Evolutionary conservation across 2,797 vertebrate species (phyloP).

Genomic region (Oreochromis mossambicus): DNA sequence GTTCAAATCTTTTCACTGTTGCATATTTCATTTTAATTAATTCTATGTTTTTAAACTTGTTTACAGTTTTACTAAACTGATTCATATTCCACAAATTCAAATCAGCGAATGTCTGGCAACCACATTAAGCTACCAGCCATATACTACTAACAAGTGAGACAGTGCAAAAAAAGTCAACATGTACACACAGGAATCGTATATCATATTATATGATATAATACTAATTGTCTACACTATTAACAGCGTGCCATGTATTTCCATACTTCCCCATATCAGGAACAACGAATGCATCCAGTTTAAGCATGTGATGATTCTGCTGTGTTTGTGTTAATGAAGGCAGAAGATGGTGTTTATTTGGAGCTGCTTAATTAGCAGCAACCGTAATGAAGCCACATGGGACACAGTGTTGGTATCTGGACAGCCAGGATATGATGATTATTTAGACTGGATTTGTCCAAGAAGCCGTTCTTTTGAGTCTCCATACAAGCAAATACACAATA

Average conservation of each 20-base stretch:
- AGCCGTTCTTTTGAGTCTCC: conserved; percentile 39
- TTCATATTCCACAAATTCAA: not conserved
- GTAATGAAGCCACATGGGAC: conserved; percentile 76
- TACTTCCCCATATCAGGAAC: conserved; percentile 33
- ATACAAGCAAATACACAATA: conserved; percentile 3
- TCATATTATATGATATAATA: not conserved
- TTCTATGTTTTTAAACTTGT: not conserved
- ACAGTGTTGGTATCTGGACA: conserved; percentile 66
- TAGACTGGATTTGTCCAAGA: conserved; percentile 68
- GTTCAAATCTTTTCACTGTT: not conserved
- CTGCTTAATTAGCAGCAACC: conserved; percentile 74
- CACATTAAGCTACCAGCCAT: not conserved
- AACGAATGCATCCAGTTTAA: conserved; percentile 47
- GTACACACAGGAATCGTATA: not conserved
- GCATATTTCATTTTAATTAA: not conserved
- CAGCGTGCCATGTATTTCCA: conserved; percentile 15
- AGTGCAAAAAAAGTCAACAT: not conserved
- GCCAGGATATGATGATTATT: conserved; percentile 70
- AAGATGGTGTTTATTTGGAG: conserved; percentile 72
- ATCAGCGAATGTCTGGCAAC: not conserved
- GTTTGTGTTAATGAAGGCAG: conserved; percentile 71
- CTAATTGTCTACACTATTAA: conserved; percentile 1
- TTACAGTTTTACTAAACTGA: not conserved
- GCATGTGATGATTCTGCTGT: conserved; percentile 59
- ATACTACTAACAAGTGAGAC: not conserved